Evolutionary conservation across 2,888 invertebrate genomes (phyloP).

Genomic region (Cephus rjabovi): DNA sequence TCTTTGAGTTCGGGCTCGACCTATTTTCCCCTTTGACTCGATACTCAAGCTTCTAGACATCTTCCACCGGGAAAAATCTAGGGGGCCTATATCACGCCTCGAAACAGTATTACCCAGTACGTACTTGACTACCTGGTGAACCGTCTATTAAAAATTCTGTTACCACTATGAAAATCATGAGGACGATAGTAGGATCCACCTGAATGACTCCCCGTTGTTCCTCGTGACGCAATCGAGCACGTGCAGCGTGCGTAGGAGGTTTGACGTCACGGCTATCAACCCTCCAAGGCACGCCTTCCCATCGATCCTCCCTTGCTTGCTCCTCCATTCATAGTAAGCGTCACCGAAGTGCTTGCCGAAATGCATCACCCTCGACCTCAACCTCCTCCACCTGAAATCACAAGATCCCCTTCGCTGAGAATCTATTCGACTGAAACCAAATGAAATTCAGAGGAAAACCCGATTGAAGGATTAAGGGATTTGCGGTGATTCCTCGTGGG

Average conservation of each 20-base stretch:
- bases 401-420: not conserved
- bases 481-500: not conserved
- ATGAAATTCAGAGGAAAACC: too few relatives aligned
- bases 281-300: slow-evolving; percentile 52
- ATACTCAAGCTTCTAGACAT: not conserved
- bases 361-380: not conserved
- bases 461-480: too few relatives aligned
- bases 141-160: not conserved
- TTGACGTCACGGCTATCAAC: slow-evolving; percentile 54
- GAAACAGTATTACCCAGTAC: not conserved
- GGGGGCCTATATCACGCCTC: not conserved
- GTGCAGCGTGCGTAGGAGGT: slow-evolving; percentile 46
- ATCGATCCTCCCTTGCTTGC: slow-evolving; percentile 49
- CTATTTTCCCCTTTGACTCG: not conserved
- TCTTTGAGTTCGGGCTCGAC: slow-evolving; percentile 9
- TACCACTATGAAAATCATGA: not conserved
- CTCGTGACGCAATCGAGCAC: slow-evolving; percentile 60
- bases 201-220: slow-evolving; percentile 44
- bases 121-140: not conserved
- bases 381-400: not conserved
- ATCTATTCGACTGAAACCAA: too few relatives aligned
- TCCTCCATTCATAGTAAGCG: slow-evolving; percentile 50
- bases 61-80: not conserved
- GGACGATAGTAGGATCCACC: slow-evolving; percentile 27
- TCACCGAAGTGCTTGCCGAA: not conserved